These are phyloP conservation scores for Tachysurus fulvidraco DNA, from an alignment of 2,113 vertebrate species.

Conservation along the genomic window DNA sequence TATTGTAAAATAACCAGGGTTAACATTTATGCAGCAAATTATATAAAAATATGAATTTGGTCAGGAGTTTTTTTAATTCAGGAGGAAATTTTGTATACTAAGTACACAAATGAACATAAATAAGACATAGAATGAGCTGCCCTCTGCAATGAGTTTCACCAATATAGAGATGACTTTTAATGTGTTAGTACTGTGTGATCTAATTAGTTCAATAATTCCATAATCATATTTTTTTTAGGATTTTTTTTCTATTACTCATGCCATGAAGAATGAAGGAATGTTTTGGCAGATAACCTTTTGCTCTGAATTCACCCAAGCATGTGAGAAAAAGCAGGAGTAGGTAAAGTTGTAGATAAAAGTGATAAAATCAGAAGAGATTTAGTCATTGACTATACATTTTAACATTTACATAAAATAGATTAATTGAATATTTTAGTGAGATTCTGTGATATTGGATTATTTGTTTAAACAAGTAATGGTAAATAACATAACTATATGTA, in stretches of 20 bases:
- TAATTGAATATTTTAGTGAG: not conserved
- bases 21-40: not conserved
- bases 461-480: not conserved
- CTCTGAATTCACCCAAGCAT: slow-evolving; percentile 62
- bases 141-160: not conserved
- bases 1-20: not conserved
- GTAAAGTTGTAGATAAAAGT: not conserved
- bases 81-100: not conserved
- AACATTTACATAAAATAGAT: not conserved
- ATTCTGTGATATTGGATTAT: not conserved
- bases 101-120: not conserved
- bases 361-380: not conserved
- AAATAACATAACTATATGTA: not conserved
- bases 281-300: slow-evolving; percentile 77
- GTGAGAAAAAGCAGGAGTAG: slow-evolving; percentile 52
- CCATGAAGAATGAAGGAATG: slow-evolving; percentile 62
- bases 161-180: not conserved
- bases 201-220: not conserved
- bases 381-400: not conserved
- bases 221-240: slow-evolving; percentile 5
- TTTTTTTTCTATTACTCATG: slow-evolving; percentile 62
- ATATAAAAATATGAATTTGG: not conserved
- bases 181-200: not conserved
- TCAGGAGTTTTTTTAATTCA: not conserved
- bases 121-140: not conserved